These are phyloP conservation scores for Theonella swinhoei DNA, from an alignment of 37 sponge, comb jelly and placozoan genomes.

Conservation along the genomic window DNA sequence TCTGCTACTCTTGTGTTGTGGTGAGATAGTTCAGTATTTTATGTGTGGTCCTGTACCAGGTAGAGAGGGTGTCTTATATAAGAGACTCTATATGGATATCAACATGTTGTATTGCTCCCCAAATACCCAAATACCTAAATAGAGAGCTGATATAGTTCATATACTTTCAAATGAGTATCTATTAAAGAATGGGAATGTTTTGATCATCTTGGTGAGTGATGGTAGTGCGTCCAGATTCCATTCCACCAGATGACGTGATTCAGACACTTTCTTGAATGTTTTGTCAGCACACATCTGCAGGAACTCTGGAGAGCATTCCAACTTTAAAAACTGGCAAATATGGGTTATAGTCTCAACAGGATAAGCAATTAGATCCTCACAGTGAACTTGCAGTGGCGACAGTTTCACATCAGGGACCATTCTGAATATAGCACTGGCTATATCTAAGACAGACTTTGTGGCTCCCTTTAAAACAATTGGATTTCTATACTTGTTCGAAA, in stretches of 20 bases:
- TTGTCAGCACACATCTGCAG: slow-evolving; percentile 3
- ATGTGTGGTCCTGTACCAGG: no score
- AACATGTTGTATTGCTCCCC: no score
- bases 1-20: no score
- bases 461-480: not conserved
- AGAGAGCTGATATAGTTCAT: no score
- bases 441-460: not conserved
- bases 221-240: not conserved
- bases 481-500: slow-evolving; percentile 2
- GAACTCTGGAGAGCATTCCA: slow-evolving; percentile 33
- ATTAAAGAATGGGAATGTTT: slow-evolving; percentile 14
- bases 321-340: slow-evolving; percentile 15
- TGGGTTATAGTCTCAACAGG: not conserved
- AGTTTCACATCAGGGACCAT: not conserved
- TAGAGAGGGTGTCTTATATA: no score
- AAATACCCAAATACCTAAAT: no score
- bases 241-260: slow-evolving; percentile 23
- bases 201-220: not conserved
- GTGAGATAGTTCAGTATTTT: no score
- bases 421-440: not conserved
- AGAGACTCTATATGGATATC: no score
- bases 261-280: slow-evolving; percentile 2
- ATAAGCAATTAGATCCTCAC: slow-evolving; percentile 33
- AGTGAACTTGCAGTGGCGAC: slow-evolving; percentile 12
- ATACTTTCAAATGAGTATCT: slow-evolving; percentile 39